phyloP scores from a whole-genome alignment of 1,140 invertebrate genomes.

The Drosophila truncata region DNA sequence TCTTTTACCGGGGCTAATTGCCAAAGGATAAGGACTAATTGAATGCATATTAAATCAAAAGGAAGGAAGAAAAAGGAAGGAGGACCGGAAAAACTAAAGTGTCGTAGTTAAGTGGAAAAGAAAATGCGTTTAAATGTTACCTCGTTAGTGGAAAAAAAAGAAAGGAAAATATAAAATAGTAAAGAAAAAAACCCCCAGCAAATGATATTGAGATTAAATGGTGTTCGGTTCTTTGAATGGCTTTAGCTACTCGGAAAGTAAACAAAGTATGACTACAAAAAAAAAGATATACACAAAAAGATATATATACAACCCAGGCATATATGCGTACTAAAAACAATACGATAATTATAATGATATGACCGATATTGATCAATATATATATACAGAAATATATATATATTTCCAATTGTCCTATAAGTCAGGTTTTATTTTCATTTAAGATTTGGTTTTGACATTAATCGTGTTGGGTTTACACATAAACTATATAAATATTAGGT shows the following conservation, averaged over 20 bases:
- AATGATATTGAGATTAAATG: constrained; percentile 49
- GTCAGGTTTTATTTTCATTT: background rate
- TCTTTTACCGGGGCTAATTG: constrained; percentile 34
- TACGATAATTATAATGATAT: constrained; percentile 25
- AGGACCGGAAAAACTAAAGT: constrained; percentile 36
- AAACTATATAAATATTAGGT: constrained; percentile 37
- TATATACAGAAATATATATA: background rate
- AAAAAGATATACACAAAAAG: constrained; percentile 1
- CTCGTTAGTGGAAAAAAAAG: constrained; percentile 75
- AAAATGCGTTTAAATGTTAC: constrained; percentile 84
- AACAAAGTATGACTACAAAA: constrained; percentile 20
- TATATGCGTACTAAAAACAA: constrained; percentile 24
- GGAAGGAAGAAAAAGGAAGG: constrained; percentile 26
- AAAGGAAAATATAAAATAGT: constrained; percentile 9
- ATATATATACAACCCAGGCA: constrained; percentile 6
- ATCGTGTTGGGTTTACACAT: constrained; percentile 17
- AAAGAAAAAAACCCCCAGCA: constrained; percentile 7
- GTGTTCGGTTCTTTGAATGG: constrained; percentile 58
- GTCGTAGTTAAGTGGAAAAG: constrained; percentile 61
- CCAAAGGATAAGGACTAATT: constrained; percentile 34
- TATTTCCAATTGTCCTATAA: constrained; percentile 37
- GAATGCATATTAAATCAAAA: constrained; percentile 57
- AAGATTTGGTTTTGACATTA: background rate
- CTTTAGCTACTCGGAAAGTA: constrained; percentile 63
- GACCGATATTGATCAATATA: constrained; percentile 7